Evolutionary conservation across 2,888 invertebrate genomes (phyloP).

Genomic region (Drosophila antonietae): DNA sequence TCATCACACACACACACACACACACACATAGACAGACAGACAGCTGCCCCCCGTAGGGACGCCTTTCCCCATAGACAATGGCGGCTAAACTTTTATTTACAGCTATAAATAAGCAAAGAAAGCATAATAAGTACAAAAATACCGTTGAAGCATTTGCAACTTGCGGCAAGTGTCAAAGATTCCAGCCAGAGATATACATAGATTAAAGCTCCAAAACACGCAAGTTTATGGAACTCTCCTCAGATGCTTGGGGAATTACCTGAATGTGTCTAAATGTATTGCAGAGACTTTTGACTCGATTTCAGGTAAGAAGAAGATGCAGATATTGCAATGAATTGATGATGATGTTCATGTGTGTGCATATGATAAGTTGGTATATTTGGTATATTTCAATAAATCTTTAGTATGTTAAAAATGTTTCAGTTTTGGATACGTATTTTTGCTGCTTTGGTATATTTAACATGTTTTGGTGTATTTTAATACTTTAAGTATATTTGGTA

Average conservation of each 20-base stretch:
- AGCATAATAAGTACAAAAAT: slow-evolving; percentile 10
- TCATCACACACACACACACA: background rate
- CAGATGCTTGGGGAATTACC: background rate
- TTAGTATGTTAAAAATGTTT: no score
- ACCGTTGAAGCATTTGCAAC: slow-evolving; percentile 1
- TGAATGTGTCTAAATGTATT: background rate
- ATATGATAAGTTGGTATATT: no score
- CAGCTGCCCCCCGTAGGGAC: slow-evolving; percentile 4
- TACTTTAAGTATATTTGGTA: background rate
- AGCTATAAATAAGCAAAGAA: slow-evolving; percentile 19
- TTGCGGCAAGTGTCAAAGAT: slow-evolving; percentile 8
- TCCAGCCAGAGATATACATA: background rate
- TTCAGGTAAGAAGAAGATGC: background rate
- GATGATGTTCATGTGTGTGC: background rate
- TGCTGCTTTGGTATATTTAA: background rate
- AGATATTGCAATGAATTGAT: background rate
- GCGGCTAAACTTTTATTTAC: slow-evolving; percentile 42
- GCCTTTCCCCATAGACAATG: slow-evolving; percentile 35
- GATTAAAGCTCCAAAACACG: background rate
- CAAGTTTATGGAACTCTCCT: background rate
- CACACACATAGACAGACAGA: background rate
- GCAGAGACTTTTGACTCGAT: background rate
- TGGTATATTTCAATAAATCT: no score
- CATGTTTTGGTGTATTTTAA: background rate
- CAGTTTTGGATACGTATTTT: no score